A percentile compares a stretch with the other conserved stretches of the same genome.
Conservation (phyloP, 2,797 vertebrate genomes). For the Hapalemur alaotrensis region DNA sequence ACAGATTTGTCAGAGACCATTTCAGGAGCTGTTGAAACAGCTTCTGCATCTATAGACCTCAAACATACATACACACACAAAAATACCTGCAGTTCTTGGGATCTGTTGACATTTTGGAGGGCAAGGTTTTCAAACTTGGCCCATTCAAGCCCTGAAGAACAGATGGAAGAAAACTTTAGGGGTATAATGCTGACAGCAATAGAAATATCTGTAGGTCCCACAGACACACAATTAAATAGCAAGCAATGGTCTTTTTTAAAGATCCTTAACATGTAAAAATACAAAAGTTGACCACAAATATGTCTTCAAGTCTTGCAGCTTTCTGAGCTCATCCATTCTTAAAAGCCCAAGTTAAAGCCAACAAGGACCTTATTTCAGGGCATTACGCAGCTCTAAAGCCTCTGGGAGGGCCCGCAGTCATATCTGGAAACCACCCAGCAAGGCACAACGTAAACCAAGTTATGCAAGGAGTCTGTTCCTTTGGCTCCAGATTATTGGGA, state of each 20-base stretch:
- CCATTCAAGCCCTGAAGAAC: not conserved
- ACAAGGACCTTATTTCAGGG: not conserved
- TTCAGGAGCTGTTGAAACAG: not conserved
- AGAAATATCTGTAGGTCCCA: not conserved
- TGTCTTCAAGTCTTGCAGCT: not conserved
- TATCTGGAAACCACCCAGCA: not conserved
- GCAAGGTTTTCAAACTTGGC: not conserved
- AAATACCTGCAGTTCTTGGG: not conserved
- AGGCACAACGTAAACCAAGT: not conserved
- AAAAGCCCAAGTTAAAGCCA: not conserved
- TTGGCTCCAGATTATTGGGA: not conserved
- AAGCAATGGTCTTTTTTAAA: not conserved
- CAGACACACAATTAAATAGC: not conserved
- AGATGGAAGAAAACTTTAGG: not conserved
- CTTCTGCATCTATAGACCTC: not conserved
- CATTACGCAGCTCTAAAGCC: not conserved
- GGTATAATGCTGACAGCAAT: not conserved
- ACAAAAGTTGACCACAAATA: not conserved
- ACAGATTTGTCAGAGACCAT: not conserved
- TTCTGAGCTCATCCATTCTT: not conserved
- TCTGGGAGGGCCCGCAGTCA: not conserved
- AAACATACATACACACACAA: not conserved
- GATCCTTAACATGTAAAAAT: not conserved
- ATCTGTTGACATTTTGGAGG: not conserved
- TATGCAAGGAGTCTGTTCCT: not conserved